Conservation (phyloP, 2,797 vertebrate species). For the Sebastes ruberrimus region DNA sequence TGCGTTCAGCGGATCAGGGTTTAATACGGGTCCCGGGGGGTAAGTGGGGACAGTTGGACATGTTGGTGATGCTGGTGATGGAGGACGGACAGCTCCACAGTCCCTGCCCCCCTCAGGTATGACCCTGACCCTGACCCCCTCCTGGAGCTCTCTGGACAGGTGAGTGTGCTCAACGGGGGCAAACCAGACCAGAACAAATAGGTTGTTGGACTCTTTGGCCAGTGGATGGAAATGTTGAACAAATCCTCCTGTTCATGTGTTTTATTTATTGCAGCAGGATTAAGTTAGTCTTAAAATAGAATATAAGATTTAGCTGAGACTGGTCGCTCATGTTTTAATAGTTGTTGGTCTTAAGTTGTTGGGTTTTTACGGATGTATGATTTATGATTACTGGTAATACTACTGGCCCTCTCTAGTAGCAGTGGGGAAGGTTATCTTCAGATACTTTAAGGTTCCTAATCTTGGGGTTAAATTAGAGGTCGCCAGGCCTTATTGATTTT, state of each 20-base stretch:
- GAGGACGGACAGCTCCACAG: constrained; percentile 11
- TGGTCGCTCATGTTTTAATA: not conserved
- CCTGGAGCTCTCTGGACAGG: constrained; percentile 67
- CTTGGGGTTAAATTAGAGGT: no score
- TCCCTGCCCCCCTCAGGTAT: constrained; percentile 49
- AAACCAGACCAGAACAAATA: not conserved
- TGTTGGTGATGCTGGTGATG: constrained; percentile 31
- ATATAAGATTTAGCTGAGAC: not conserved
- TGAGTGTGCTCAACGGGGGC: constrained; percentile 40
- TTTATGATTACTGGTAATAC: not conserved
- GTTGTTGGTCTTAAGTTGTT: not conserved
- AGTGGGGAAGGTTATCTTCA: not conserved
- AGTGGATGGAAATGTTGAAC: not conserved
- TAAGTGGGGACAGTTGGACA: constrained; percentile 4
- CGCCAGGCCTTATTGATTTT: no score
- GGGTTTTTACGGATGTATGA: not conserved
- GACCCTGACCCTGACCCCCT: constrained; percentile 55
- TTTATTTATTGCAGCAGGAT: not conserved
- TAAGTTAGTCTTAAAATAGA: not conserved
- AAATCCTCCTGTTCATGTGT: not conserved
- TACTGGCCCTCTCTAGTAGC: no score
- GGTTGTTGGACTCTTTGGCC: not conserved
- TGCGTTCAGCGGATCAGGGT: constrained; percentile 20
- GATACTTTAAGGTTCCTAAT: not conserved
- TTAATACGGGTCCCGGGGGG: constrained; percentile 11